Base-by-base conservation (phyloP, 2,888 invertebrate species). In the Nomada fucata region DNA sequence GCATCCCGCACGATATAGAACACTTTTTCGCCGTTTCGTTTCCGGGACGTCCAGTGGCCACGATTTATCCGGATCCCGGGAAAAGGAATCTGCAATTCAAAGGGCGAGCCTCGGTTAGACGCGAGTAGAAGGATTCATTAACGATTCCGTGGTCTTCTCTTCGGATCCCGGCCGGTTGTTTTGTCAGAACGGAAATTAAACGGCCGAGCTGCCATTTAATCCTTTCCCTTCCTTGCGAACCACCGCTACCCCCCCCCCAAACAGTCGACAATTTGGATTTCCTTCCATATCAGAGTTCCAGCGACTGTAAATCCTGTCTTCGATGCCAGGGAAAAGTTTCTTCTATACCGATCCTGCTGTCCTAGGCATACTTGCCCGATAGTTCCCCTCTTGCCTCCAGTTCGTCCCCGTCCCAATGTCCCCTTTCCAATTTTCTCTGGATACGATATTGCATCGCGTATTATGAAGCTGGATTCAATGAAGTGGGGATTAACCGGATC, bases 161-260 rank as follows among this genome's bases (percentile, higher is more conserved):
- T 73, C 63, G 47, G 71, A 72, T 60, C 61, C 50, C 42, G 65
- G 47, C n/a, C 55, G 67, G 79, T 72, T 87, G 87, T 87, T 87
- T 88, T 79, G 82, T 73, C 75, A 73, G 78, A 53, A 57, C 83
- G 88, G 83, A 85, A 88, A 88, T 88, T 88, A 88, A 88, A 88
- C 80, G 80, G 75, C 60, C 74, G 52, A 69, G 72, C 23, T 76
- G 74, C 44, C 76, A 72, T 85, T 83, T 86, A 86, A 88, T 83
- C 76, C 81, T 50, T 60, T 47, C 64, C 47, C 47, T 47, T 47
- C 59, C 50, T 42, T 36, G 36, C 47, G 47, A 13, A 3, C 23
- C 20, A 7, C 36, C 29, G 29, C n/a, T n/a, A 15, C 20, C 15
- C 29, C 36, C n/a, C 4, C 20, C 36, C 36, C 10, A 10, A 3